A percentile compares a stretch with the other conserved stretches of the same genome.
Conservation (phyloP, 2,113 vertebrate species). For the Thomomys bottae region DNA sequence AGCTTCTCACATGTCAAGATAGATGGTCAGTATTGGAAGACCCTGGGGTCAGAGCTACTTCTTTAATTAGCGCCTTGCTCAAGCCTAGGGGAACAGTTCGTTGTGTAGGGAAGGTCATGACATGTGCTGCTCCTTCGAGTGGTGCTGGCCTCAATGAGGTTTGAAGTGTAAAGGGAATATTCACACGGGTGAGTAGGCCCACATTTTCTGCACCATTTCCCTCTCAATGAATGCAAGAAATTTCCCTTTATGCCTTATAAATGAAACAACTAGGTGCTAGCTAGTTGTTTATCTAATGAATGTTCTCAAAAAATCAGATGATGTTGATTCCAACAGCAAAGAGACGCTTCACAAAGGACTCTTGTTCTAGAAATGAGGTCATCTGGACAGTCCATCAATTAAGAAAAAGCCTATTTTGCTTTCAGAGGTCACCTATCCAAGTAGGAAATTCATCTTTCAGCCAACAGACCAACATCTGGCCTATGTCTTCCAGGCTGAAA, state of each 20-base stretch:
- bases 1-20: constrained; percentile 53
- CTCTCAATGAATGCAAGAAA: neutral
- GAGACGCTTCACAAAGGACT: constrained; percentile 71
- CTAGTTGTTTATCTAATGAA: constrained; percentile 66
- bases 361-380: constrained; percentile 82
- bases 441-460: constrained; percentile 80
- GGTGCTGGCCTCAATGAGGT: neutral
- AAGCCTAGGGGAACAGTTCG: constrained; percentile 31
- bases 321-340: constrained; percentile 74
- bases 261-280: constrained; percentile 61
- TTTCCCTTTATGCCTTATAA: constrained; percentile 26
- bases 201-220: constrained; percentile 60
- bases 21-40: neutral
- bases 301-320: constrained; percentile 75
- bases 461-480: constrained; percentile 79
- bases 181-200: neutral
- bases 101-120: neutral
- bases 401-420: constrained; percentile 79
- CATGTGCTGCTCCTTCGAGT: neutral
- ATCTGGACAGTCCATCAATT: constrained; percentile 74
- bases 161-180: constrained; percentile 41
- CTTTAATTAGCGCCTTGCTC: constrained; percentile 59
- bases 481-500: constrained; percentile 69
- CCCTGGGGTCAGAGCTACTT: constrained; percentile 27
- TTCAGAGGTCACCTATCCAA: constrained; percentile 79